Percentiles rank a stretch among this genome's conserved stretches.
Conservation (phyloP, 2,888 invertebrate species). For the Rosalia funebris region DNA sequence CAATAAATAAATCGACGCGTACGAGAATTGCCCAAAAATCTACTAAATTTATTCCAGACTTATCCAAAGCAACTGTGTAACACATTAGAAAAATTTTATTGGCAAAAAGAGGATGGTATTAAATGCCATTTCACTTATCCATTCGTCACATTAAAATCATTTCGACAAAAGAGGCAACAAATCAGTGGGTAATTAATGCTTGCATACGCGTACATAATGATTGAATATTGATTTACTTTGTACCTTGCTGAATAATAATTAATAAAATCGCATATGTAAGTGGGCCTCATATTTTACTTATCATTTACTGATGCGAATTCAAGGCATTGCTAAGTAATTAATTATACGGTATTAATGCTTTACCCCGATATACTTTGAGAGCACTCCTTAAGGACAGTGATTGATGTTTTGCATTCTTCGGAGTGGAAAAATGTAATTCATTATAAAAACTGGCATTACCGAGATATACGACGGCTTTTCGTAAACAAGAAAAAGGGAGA, state of each 20-base stretch:
- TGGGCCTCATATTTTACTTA: conserved; percentile 34
- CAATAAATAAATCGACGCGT: too few relatives aligned
- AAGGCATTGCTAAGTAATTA: conserved; percentile 37
- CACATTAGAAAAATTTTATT: too few relatives aligned
- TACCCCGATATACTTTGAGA: conserved; percentile 31
- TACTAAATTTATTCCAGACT: too few relatives aligned
- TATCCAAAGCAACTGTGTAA: too few relatives aligned
- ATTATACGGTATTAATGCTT: conserved; percentile 36
- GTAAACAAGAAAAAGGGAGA: conserved; percentile 15
- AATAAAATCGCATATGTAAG: conserved; percentile 43
- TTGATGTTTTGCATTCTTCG: conserved; percentile 44
- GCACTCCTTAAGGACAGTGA: conserved; percentile 43
- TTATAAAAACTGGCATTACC: conserved; percentile 40
- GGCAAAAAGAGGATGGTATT: too few relatives aligned
- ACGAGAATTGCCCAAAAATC: too few relatives aligned
- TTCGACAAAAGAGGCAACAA: too few relatives aligned
- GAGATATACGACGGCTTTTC: conserved; percentile 21
- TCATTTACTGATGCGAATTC: conserved; percentile 28
- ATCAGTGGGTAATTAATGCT: neutral
- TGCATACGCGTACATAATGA: neutral
- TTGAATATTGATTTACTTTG: neutral
- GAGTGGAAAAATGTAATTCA: conserved; percentile 40
- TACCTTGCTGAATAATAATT: conserved; percentile 42
- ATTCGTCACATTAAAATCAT: too few relatives aligned
- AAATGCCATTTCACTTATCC: too few relatives aligned